Evolutionary conservation across 2,797 vertebrate genomes (phyloP).

Genomic region (Sebastes cheni): DNA sequence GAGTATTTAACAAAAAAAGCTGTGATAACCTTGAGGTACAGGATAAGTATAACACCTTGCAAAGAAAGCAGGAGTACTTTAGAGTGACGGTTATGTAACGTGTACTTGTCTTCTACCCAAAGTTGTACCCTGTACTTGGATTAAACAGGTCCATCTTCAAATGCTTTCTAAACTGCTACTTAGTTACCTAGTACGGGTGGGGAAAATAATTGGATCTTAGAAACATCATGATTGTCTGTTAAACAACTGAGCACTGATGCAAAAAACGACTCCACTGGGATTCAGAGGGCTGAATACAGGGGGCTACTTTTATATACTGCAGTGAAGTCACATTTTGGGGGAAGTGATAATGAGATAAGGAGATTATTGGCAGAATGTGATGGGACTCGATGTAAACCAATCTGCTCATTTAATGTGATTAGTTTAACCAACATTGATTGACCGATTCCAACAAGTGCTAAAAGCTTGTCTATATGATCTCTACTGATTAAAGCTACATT

Average conservation of each 20-base stretch:
- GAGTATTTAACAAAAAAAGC: background rate
- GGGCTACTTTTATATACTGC: background rate
- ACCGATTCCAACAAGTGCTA: background rate
- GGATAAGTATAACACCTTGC: background rate
- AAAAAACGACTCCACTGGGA: background rate
- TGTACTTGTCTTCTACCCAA: background rate
- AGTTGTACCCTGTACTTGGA: background rate
- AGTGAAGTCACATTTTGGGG: background rate
- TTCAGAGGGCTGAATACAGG: background rate
- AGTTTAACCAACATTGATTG: background rate
- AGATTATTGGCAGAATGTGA: constrained; percentile 14
- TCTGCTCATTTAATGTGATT: background rate
- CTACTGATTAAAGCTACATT: background rate
- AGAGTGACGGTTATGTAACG: background rate
- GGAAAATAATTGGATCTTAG: background rate
- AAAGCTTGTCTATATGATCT: background rate
- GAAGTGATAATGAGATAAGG: constrained; percentile 2
- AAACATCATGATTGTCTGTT: background rate
- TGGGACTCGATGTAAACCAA: background rate
- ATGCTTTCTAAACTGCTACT: background rate
- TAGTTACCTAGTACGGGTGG: background rate
- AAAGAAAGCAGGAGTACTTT: background rate
- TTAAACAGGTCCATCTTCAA: background rate
- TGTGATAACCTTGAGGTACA: background rate
- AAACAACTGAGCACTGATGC: background rate